Evolutionary conservation across 2,888 invertebrate species (phyloP).

Genomic region (Drosophila subquinaria): DNA sequence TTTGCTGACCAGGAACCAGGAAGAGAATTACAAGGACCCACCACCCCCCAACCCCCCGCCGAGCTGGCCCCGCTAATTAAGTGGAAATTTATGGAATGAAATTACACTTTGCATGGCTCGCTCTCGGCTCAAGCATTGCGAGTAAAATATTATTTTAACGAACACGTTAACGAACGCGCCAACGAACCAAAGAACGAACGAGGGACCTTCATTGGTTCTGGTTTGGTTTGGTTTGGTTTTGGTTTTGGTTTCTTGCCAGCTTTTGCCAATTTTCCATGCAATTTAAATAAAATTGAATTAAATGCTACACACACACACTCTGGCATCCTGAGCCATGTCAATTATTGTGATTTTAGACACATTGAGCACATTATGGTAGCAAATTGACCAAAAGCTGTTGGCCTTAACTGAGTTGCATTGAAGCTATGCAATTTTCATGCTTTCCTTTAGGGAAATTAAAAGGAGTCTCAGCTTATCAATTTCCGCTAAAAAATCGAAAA

Average conservation of each 20-base stretch:
- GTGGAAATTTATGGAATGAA: constrained; percentile 77
- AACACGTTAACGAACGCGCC: constrained; percentile 15
- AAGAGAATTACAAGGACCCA: constrained; percentile 28
- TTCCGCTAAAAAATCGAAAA: constrained; percentile 35
- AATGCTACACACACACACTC: constrained; percentile 40
- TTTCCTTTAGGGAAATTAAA: constrained; percentile 16
- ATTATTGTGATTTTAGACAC: constrained; percentile 60
- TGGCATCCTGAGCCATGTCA: constrained; percentile 29
- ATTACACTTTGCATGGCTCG: constrained; percentile 56
- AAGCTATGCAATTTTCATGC: constrained; percentile 14
- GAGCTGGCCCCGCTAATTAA: constrained; percentile 66
- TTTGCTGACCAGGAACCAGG: constrained; percentile 65
- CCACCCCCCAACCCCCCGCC: background rate
- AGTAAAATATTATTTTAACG: constrained; percentile 70
- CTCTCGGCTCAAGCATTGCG: constrained; percentile 49
- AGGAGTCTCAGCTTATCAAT: constrained; percentile 10
- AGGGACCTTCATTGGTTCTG: constrained; percentile 11
- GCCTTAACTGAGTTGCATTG: constrained; percentile 31
- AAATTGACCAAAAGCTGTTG: constrained; percentile 49
- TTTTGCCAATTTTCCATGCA: constrained; percentile 68
- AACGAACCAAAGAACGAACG: constrained; percentile 1
- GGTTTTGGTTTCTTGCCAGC: constrained; percentile 8
- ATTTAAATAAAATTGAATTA: constrained; percentile 79
- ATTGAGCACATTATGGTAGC: constrained; percentile 42
- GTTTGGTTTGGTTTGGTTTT: no score